Conservation (phyloP, 2,797 vertebrate species). For the Microchirus variegatus region DNA sequence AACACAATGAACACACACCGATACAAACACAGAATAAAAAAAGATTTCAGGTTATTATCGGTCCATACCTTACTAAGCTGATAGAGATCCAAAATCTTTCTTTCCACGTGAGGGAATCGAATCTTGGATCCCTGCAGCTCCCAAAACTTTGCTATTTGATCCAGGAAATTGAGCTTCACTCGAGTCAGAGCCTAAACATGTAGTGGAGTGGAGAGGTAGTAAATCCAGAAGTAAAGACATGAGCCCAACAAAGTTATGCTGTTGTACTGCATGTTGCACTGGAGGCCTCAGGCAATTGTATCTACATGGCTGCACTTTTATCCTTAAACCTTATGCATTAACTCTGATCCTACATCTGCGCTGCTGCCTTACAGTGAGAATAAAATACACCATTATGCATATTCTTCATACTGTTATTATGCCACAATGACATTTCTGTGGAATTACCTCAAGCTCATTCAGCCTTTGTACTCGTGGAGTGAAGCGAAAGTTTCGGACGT, state of each 20-base stretch:
- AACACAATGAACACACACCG: too few species aligned
- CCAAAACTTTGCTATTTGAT: constrained; percentile 99
- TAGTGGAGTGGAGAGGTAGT: constrained; percentile 9
- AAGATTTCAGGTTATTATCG: background rate
- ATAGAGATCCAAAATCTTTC: constrained; percentile 94
- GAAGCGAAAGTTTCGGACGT: constrained; percentile 96
- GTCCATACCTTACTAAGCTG: constrained; percentile 91
- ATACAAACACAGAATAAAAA: too few species aligned
- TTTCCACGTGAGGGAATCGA: constrained; percentile 95
- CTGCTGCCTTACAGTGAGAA: too few species aligned
- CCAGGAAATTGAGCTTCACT: constrained; percentile 96
- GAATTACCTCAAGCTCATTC: constrained; percentile 95
- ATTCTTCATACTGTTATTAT: background rate
- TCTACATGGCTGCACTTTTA: background rate
- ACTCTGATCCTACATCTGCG: too few species aligned
- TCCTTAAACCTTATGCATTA: too few species aligned
- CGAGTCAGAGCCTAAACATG: constrained; percentile 91
- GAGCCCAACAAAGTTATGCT: background rate
- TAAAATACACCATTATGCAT: too few species aligned
- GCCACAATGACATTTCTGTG: background rate
- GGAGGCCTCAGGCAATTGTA: constrained; percentile 19
- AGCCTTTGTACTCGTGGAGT: constrained; percentile 95
- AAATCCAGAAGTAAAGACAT: constrained; percentile 9
- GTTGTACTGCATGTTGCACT: constrained; percentile 4
- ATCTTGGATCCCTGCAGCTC: constrained; percentile 96